Evolutionary conservation across 2,113 vertebrate genomes (phyloP), one percentile per base, ranked within the genome.

Genomic region (Psophia crepitans): DNA sequence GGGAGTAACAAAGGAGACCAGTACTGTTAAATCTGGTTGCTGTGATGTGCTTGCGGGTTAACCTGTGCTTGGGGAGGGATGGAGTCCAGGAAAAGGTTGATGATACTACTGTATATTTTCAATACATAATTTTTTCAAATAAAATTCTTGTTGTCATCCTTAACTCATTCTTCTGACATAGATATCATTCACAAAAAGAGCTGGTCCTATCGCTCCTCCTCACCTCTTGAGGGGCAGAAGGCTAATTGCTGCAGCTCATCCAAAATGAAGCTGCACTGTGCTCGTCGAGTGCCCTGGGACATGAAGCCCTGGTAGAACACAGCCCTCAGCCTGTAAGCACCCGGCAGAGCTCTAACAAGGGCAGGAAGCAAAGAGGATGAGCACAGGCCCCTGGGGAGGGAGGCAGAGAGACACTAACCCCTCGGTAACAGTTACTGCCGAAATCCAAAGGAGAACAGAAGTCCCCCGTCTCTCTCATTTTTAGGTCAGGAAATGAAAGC

Each of bases 111-210:
- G 98, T 98, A 97, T 98, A 98, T 98, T 98, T 98, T 98, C 96
- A 98, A 97, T 98, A 98, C 94, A 96, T 95, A 96, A 96, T 97
- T 98, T 98, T 98, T 98, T 97, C 96, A 97, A 98, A 98, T 97
- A 98, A 98, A 97, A 73, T 7, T 97, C 97, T 98, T 98, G 84
- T 92, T 97, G 96, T 95, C 87, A 94, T 97, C 94, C 90, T 97
- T 97, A 93, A 61, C 44, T 91, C 85, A 30, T 93, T 90, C 18
- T 87, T 64, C 48, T 94, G 94, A 41, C 5, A 10, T 33, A 91
- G 71, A 28, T 39, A 9, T 68, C 21, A 58, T 75, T 92, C 58
- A 85, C 37, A 54, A 61, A 32, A 90, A 17, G 5, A 74, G 23
- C 51, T 64, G 63, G 6, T 77, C 46, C 68, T 43, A 0, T 32